Base-by-base conservation (phyloP, 2,888 invertebrate genomes). In the Ophion obscuratus region DNA sequence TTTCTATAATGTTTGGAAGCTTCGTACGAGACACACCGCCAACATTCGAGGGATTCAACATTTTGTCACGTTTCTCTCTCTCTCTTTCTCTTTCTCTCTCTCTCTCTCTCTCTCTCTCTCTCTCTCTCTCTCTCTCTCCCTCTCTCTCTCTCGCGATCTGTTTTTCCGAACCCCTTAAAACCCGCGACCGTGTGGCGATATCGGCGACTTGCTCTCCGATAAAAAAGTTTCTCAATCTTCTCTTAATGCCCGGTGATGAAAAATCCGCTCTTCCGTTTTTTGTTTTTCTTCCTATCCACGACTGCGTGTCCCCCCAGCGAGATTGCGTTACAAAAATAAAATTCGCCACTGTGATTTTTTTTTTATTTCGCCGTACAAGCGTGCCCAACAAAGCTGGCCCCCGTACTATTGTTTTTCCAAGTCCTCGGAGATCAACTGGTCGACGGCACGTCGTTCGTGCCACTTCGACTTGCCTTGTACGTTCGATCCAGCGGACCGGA, bases 221-320 rank as follows among this genome's bases (percentile, higher is more conserved):
- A 90, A 91, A 89, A 90, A 91, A 92, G 87, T 91, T 92, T 90
- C 88, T 86, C 90, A 88, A 91, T 91, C 89, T 89, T 87, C 81
- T 74, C 83, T 57, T 27, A 78, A 75, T 64, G 61, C 70, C 78
- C 77, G 71, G 24, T 40, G 17, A 64, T 67, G 67, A 67, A 81
- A 73, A 80, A 83, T 75, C 64, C 74, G 83, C 84, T 71, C 77
- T 79, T 76, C 62, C 70, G 66, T 83, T 81, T 71, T 76, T 27
- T 59, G 57, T 76, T 62, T 40, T 67, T 14, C 24, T 81, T 11
- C n/a, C 57, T n/a, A 14, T 20, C 77, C 57, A 7, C n/a, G 9
- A 67, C 53, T 14, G 14, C 31, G 67, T 20, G 11, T 36, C 57
- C 27, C n/a, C n/a, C 36, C 11, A 17, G 14, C 53, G 75, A 31